Evolutionary conservation across 1,140 invertebrate genomes (phyloP).

Genomic region (Brachionus plicatilis): DNA sequence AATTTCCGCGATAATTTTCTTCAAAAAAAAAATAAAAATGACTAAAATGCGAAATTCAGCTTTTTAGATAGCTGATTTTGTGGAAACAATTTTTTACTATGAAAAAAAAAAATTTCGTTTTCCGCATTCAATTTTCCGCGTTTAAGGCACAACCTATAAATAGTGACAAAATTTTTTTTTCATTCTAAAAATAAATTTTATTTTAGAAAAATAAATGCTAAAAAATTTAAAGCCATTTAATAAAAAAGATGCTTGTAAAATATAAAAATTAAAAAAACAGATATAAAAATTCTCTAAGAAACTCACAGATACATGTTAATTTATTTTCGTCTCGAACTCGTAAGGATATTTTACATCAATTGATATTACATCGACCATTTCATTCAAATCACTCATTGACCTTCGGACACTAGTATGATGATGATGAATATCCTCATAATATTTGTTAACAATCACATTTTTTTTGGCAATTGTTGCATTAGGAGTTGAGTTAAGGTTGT

Average conservation of each 20-base stretch:
- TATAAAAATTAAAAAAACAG: background rate
- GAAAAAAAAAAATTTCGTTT: too few relatives aligned
- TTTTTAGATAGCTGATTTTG: too few relatives aligned
- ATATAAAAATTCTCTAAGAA: background rate
- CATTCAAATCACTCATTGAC: constrained; percentile 12
- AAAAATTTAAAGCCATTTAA: background rate
- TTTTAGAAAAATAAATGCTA: background rate
- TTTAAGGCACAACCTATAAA: too few relatives aligned
- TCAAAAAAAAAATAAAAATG: too few relatives aligned
- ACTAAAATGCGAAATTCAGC: too few relatives aligned
- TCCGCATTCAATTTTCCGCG: too few relatives aligned
- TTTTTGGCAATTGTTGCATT: background rate
- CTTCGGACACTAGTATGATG: background rate
- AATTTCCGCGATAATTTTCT: too few relatives aligned
- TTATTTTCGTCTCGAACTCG: background rate
- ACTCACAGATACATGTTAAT: background rate
- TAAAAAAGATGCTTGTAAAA: background rate
- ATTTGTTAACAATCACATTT: background rate
- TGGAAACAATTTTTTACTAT: too few relatives aligned
- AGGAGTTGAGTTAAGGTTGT: background rate
- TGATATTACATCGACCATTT: constrained; percentile 22
- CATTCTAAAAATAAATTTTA: background rate
- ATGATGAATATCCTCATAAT: constrained; percentile 18
- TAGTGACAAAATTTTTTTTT: background rate
- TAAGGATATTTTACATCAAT: constrained; percentile 25